Evolutionary conservation across 2,113 vertebrate genomes (phyloP).

Genomic region (Nannobrachium achirus): DNA sequence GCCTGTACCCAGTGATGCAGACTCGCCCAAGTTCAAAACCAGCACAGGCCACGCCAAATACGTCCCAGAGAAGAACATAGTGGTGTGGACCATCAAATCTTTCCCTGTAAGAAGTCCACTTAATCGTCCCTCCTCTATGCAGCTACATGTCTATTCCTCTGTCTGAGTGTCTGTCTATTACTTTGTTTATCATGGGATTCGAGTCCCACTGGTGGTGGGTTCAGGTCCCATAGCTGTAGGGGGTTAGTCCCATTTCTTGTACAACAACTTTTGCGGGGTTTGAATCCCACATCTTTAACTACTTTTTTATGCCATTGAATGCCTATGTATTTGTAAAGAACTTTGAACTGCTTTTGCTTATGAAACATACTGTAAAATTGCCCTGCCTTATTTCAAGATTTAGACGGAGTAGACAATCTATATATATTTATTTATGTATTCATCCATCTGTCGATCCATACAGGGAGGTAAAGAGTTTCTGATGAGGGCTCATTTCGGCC

Average conservation of each 20-base stretch:
- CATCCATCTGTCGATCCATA: constrained; percentile 4
- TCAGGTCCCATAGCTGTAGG: no score
- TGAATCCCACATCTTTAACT: no score
- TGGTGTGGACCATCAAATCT: constrained; percentile 95
- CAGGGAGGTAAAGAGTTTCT: constrained; percentile 95
- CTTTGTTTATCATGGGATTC: no score
- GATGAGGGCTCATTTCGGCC: constrained; percentile 93
- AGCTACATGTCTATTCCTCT: background rate
- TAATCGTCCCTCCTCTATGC: no score
- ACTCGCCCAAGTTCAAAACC: constrained; percentile 94
- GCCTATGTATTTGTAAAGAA: no score
- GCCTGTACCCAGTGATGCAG: constrained; percentile 93
- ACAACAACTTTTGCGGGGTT: no score
- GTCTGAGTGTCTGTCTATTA: background rate
- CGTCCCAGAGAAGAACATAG: constrained; percentile 88
- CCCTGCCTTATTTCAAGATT: no score
- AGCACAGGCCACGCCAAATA: constrained; percentile 90
- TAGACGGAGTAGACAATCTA: background rate
- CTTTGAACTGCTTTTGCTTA: no score
- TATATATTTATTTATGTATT: background rate
- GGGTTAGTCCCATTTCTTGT: no score
- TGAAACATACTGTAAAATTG: no score
- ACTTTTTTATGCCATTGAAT: no score
- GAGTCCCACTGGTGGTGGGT: no score
- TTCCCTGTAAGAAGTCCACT: constrained; percentile 87